Evolutionary conservation across 2,888 invertebrate genomes (phyloP), one percentile per base, ranked within the genome.

Genomic region (Acleris literana): DNA sequence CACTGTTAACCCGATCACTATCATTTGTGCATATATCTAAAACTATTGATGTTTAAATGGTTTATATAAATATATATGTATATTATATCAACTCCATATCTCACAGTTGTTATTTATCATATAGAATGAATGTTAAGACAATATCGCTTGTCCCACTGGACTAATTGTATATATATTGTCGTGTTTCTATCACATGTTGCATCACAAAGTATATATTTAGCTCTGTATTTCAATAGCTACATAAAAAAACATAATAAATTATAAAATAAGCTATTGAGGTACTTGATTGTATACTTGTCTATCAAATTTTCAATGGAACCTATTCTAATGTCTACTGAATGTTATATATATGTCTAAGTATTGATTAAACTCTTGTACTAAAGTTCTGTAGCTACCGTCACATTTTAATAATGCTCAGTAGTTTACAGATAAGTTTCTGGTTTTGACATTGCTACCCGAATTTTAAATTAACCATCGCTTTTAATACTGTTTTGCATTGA

Each of bases 331-430:
- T 91, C 88, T 90, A 90, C 85, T 90, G 85, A 90, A 92, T 91
- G 92, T 92, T 92, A 91, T 89, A 90, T 89, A 90, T 91, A 90
- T 92, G 90, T 91, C 87, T 89, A 92, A 88, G 88, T 87, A 87
- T 81, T 72, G 77, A 78, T 79, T 88, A 67, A 57, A 66, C 61
- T 70, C 64, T 65, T 63, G 49, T 71, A 70, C 62, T 68, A 90
- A 86, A 86, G 76, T 83, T 82, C 83, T 79, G 74, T 85, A 86
- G 82, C 78, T 82, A 81, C 82, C 76, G 77, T 81, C 84, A 83
- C 82, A 79, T 81, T 83, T 85, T 82, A 86, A 79, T 82, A 81
- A 85, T 83, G 86, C 87, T 89, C 88, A 84, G 86, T 91, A 88
- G 85, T 75, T 75, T 82, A 82, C 80, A 79, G 20, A 49, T 69